phyloP scores from a whole-genome alignment of 2,797 vertebrate genomes.

The Fringilla coelebs region DNA sequence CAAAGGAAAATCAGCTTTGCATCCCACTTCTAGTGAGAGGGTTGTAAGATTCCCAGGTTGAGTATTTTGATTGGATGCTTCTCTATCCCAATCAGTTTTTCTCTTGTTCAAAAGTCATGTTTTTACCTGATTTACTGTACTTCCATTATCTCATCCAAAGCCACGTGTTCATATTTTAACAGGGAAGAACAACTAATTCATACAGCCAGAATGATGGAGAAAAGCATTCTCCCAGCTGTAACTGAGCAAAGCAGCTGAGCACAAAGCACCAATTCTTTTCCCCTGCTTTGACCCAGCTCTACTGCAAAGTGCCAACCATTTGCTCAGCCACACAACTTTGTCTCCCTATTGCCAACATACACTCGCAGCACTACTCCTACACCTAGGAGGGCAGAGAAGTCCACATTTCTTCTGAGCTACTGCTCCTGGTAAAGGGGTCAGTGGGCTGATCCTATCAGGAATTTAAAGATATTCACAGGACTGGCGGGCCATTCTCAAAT shows the following conservation, averaged over 20 bases:
- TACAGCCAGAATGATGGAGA: neutral
- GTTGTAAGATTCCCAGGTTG: neutral
- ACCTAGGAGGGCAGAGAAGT: neutral
- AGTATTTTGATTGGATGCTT: neutral
- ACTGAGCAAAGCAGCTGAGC: neutral
- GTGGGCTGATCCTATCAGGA: neutral
- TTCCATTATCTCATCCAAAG: neutral
- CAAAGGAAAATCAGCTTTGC: neutral
- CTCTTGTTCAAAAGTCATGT: neutral
- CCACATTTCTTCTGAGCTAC: neutral
- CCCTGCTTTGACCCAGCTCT: neutral
- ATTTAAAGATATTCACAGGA: neutral
- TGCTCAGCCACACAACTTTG: neutral
- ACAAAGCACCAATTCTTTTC: neutral
- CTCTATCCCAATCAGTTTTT: neutral
- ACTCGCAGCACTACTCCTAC: neutral
- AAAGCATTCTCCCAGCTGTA: neutral
- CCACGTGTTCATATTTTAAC: neutral
- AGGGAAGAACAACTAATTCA: neutral
- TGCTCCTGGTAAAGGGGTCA: neutral
- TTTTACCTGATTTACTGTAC: neutral
- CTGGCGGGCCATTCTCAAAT: neutral
- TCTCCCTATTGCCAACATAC: accelerated
- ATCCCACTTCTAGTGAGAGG: neutral
- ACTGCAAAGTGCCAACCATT: neutral